phyloP scores from a whole-genome alignment of 2,888 invertebrate species.

The Aradus depressus region DNA sequence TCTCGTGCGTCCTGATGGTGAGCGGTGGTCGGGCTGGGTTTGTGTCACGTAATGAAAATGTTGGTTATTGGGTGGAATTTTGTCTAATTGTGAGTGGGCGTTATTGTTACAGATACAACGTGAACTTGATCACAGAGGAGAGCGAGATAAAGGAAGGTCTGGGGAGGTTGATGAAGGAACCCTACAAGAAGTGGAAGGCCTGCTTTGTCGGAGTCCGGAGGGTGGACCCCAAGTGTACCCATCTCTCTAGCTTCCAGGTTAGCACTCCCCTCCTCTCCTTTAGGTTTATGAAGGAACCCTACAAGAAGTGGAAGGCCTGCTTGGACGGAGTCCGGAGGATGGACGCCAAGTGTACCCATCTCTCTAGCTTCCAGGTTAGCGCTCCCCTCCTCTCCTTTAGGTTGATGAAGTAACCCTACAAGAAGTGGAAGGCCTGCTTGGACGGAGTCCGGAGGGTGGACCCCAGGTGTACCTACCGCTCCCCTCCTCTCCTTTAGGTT shows the following conservation, averaged over 20 bases:
- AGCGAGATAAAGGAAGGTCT: constrained; percentile 65
- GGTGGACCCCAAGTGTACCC: constrained; percentile 71
- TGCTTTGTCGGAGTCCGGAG: constrained; percentile 85
- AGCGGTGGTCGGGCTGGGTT: too few species aligned
- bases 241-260: constrained; percentile 59
- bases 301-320: constrained; percentile 57
- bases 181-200: constrained; percentile 49
- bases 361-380: constrained; percentile 61
- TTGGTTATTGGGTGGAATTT: too few species aligned
- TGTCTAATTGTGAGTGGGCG: too few species aligned
- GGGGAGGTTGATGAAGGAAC: constrained; percentile 43
- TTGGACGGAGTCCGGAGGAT: constrained; percentile 85
- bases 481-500: too few species aligned
- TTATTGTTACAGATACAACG: constrained; percentile 28
- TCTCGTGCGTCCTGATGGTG: too few species aligned
- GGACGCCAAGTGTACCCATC: constrained; percentile 66
- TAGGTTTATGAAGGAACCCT: too few species aligned
- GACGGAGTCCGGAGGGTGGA: constrained; percentile 89
- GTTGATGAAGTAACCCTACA: too few species aligned
- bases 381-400: too few species aligned
- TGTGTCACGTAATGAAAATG: too few species aligned
- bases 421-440: constrained; percentile 61
- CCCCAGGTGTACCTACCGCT: too few species aligned
- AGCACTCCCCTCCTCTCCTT: too few species aligned
- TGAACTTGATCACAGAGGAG: constrained; percentile 55